phyloP scores from a whole-genome alignment of 2,113 vertebrate species.

The Myotis lucifugus region DNA sequence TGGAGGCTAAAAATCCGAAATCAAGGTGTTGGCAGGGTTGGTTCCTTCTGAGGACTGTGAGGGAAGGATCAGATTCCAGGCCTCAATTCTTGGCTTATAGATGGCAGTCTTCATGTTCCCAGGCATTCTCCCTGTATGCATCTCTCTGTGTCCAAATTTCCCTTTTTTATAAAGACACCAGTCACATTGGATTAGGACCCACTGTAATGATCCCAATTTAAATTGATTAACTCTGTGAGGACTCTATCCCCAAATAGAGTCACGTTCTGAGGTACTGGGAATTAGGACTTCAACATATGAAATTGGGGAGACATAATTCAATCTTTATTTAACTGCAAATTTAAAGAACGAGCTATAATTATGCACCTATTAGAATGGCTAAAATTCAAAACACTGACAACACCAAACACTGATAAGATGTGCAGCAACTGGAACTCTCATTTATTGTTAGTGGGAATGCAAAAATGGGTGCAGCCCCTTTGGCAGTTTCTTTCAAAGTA shows the following conservation, averaged over 20 bases:
- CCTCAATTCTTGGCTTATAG: background rate
- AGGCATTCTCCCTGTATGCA: background rate
- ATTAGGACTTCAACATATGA: background rate
- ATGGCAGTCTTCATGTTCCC: background rate
- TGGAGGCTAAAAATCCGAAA: background rate
- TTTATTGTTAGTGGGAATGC: background rate
- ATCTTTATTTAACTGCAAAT: background rate
- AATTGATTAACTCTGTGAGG: background rate
- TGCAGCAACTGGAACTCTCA: background rate
- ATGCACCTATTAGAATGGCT: background rate
- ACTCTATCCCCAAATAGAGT: background rate
- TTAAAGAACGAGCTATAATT: background rate
- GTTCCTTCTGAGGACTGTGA: background rate
- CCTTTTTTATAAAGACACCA: background rate
- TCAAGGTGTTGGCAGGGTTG: background rate
- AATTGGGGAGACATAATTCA: background rate
- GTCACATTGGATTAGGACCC: background rate
- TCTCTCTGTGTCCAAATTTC: background rate
- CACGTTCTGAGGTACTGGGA: background rate
- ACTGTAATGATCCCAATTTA: background rate
- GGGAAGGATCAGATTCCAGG: background rate
- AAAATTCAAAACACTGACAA: background rate
- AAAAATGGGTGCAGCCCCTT: background rate
- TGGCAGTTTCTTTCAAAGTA: slow-evolving; percentile 25
- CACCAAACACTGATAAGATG: background rate